A percentile compares a stretch with the other conserved stretches of the same genome.
phyloP scores from a whole-genome alignment of 2,888 invertebrate species.

The Globia sparganii region DNA sequence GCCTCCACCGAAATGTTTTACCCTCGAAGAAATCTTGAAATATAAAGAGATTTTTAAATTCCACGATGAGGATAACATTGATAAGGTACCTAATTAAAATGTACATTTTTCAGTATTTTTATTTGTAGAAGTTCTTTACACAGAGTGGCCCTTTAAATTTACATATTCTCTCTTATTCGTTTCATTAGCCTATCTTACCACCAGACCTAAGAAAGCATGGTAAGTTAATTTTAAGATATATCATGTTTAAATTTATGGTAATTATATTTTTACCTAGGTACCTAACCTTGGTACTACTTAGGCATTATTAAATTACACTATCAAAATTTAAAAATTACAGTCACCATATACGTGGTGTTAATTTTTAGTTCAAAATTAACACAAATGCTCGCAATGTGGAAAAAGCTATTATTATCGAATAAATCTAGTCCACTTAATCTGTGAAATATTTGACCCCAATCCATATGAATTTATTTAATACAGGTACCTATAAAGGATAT shows the following conservation, averaged over 20 bases:
- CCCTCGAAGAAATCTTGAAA: slow-evolving; percentile 77
- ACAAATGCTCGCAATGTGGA: background rate
- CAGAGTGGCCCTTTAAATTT: background rate
- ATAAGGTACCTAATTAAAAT: slow-evolving; percentile 74
- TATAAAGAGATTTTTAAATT: slow-evolving; percentile 83
- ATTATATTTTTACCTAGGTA: background rate
- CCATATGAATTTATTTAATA: slow-evolving; percentile 2
- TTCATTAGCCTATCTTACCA: background rate
- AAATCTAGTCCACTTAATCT: background rate
- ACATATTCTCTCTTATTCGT: background rate
- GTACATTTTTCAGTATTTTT: background rate
- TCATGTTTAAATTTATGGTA: background rate
- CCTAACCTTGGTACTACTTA: background rate
- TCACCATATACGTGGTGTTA: background rate
- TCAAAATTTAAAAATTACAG: background rate
- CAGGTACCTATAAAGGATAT: slow-evolving; percentile 80
- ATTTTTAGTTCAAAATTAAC: background rate
- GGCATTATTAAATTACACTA: background rate
- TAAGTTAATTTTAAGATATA: background rate
- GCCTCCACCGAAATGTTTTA: slow-evolving; percentile 84
- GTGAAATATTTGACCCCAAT: slow-evolving; percentile 1
- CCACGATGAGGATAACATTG: slow-evolving; percentile 83
- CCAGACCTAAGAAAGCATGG: background rate
- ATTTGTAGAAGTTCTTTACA: slow-evolving; percentile 1
- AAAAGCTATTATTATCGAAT: slow-evolving; percentile 16